Percentiles rank a stretch among this genome's conserved stretches.
phyloP scores from a whole-genome alignment of 2,113 vertebrate species.

The Sisor rabdophorus region DNA sequence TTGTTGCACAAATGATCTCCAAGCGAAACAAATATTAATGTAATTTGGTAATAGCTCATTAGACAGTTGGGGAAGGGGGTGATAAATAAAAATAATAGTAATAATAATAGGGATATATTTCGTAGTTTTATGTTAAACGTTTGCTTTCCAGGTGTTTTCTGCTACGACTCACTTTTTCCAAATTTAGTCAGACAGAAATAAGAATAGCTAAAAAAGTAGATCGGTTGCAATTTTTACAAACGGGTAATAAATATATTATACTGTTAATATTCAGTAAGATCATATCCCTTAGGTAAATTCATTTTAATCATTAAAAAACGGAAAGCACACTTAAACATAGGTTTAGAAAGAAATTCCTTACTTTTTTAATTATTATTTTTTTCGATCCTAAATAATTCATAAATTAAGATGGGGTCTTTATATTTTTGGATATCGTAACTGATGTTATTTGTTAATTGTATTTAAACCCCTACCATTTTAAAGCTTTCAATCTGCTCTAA shows the following conservation, averaged over 20 bases:
- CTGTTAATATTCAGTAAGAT: background rate
- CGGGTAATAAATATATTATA: background rate
- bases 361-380: conserved; percentile 52
- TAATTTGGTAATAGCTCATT: conserved; percentile 93
- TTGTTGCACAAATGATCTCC: conserved; percentile 82
- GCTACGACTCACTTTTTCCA: no score
- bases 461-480: background rate
- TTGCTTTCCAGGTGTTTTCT: conserved; percentile 61
- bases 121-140: conserved; percentile 76
- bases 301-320: no score
- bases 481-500: conserved; percentile 46
- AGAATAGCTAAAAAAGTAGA: no score
- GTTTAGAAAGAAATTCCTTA: background rate
- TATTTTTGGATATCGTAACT: conserved; percentile 61
- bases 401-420: conserved; percentile 80
- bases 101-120: conserved; percentile 79
- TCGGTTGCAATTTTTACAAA: no score
- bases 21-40: conserved; percentile 81
- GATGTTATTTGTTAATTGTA: conserved; percentile 69
- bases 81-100: conserved; percentile 56
- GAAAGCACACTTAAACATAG: background rate
- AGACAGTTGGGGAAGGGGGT: conserved; percentile 55
- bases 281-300: background rate
- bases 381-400: conserved; percentile 47
- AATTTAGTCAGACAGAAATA: no score